These are phyloP conservation scores for Pandemis corylana DNA, from an alignment of 2,888 invertebrate genomes.

Conservation along the genomic window DNA sequence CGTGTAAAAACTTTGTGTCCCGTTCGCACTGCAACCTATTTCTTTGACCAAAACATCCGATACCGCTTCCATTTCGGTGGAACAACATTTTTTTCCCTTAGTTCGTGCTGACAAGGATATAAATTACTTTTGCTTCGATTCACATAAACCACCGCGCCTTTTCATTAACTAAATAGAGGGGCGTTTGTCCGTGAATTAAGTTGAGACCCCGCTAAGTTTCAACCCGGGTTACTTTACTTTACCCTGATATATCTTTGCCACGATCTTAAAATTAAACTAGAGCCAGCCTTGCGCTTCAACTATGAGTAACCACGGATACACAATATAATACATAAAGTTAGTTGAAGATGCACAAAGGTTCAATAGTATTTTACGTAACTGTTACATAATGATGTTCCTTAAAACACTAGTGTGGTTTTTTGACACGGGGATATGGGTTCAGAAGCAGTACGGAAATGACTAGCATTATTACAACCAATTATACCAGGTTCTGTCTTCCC, in stretches of 20 bases:
- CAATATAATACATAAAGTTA: no score
- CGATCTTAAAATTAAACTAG: not conserved
- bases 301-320: no score
- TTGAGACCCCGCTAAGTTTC: slow-evolving; percentile 2
- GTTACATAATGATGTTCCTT: no score
- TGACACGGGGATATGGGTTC: no score
- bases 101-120: slow-evolving; percentile 11
- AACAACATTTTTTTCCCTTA: slow-evolving; percentile 7
- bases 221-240: not conserved
- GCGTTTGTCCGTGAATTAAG: slow-evolving; percentile 5
- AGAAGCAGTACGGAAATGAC: no score
- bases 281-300: no score
- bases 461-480: no score
- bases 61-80: not conserved
- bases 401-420: no score
- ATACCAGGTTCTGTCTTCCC: no score
- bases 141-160: slow-evolving; percentile 23
- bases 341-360: no score
- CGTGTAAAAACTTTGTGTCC: not conserved
- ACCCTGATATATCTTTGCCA: not conserved
- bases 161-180: slow-evolving; percentile 17
- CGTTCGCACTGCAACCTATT: not conserved
- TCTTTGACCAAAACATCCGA: not conserved
- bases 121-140: slow-evolving; percentile 18
- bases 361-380: no score